These are phyloP conservation scores for Gymnobelideus leadbeateri DNA, from an alignment of 2,113 vertebrate species.

Conservation along the genomic window DNA sequence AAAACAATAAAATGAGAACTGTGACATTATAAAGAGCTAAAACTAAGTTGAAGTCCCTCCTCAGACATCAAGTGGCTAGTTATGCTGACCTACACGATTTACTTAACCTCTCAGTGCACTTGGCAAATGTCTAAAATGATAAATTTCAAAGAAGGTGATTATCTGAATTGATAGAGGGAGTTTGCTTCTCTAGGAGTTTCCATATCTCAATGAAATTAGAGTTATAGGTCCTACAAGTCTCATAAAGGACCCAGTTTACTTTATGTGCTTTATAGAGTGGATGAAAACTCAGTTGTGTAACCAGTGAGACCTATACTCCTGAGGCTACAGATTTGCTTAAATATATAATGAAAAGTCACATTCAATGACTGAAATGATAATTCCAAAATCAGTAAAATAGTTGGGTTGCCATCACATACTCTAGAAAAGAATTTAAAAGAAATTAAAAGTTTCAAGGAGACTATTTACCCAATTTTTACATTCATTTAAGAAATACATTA, in stretches of 20 bases:
- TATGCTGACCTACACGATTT: background rate
- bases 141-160: background rate
- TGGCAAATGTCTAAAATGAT: background rate
- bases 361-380: background rate
- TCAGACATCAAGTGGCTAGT: background rate
- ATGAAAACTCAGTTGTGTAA: background rate
- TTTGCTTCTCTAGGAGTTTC: background rate
- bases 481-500: background rate
- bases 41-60: background rate
- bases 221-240: background rate
- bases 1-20: background rate
- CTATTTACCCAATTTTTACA: background rate
- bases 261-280: background rate
- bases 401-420: background rate
- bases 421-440: background rate
- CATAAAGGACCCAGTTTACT: background rate
- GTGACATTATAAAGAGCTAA: background rate
- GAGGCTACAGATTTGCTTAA: background rate
- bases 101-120: background rate
- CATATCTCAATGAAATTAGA: background rate
- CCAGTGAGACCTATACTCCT: background rate
- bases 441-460: background rate
- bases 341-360: background rate
- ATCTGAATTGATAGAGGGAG: background rate
- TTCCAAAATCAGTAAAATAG: background rate